Conservation (phyloP, 2,888 invertebrate species). For the Heliconius charithonia region DNA sequence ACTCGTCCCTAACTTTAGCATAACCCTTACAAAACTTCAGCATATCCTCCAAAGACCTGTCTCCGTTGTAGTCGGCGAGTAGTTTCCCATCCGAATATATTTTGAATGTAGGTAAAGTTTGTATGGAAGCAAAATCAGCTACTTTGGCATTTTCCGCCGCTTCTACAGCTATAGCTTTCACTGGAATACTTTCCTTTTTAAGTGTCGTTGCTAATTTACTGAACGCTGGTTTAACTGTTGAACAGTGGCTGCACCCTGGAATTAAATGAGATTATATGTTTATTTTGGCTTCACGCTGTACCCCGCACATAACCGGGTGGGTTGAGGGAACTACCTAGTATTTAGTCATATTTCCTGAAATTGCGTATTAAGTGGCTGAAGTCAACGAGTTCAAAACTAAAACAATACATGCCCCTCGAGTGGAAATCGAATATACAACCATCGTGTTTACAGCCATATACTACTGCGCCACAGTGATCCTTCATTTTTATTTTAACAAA, state of each 20-base stretch:
- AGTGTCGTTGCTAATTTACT: conserved; percentile 82
- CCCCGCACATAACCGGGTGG: neutral
- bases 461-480: too few species aligned
- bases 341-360: too few species aligned
- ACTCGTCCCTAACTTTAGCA: conserved; percentile 69
- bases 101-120: conserved; percentile 88
- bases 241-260: conserved; percentile 90
- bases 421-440: too few species aligned
- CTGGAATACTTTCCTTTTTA: conserved; percentile 64
- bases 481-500: too few species aligned
- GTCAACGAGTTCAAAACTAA: too few species aligned
- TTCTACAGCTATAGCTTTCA: conserved; percentile 85
- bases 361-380: too few species aligned
- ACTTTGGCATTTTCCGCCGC: conserved; percentile 85
- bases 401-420: too few species aligned
- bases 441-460: too few species aligned
- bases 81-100: conserved; percentile 82
- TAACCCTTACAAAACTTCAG: conserved; percentile 72
- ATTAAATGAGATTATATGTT: conserved; percentile 11
- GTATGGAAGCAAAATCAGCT: conserved; percentile 84
- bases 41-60: conserved; percentile 82
- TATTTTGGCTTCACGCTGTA: neutral
- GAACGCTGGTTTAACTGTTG: conserved; percentile 87
- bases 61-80: conserved; percentile 83
- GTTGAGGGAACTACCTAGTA: too few species aligned